Percentiles rank a stretch among this genome's conserved stretches.
phyloP scores from a whole-genome alignment of 2,888 invertebrate genomes.

The Agonopterix arenella region DNA sequence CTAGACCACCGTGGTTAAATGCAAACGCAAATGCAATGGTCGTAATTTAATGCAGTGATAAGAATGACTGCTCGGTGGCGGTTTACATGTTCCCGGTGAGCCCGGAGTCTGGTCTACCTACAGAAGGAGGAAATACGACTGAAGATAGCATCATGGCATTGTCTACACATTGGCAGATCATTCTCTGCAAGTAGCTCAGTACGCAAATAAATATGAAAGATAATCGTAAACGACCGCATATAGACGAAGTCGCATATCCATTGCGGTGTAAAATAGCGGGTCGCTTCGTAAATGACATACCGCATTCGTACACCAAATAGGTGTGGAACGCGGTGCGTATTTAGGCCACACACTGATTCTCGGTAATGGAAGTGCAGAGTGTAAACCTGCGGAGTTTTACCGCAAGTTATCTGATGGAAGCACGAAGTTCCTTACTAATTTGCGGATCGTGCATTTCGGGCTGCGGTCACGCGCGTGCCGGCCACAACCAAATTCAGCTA shows the following conservation, averaged over 20 bases:
- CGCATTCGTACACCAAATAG: constrained; percentile 55
- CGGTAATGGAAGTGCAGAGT: constrained; percentile 52
- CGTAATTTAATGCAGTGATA: constrained; percentile 44
- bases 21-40: constrained; percentile 27
- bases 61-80: constrained; percentile 32
- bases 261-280: constrained; percentile 62
- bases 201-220: constrained; percentile 49
- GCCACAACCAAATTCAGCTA: constrained; percentile 56
- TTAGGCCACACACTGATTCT: constrained; percentile 65
- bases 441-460: constrained; percentile 57
- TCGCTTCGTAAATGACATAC: constrained; percentile 56
- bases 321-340: constrained; percentile 43
- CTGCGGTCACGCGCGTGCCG: constrained; percentile 56
- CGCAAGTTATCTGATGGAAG: constrained; percentile 58
- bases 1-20: constrained; percentile 27
- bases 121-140: constrained; percentile 28
- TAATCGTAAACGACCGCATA: constrained; percentile 41
- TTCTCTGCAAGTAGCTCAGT: constrained; percentile 35
- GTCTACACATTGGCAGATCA: constrained; percentile 24
- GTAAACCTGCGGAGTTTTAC: constrained; percentile 48
- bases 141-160: constrained; percentile 36
- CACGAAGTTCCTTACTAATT: constrained; percentile 59
- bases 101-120: constrained; percentile 12
- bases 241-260: constrained; percentile 34
- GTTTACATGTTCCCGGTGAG: constrained; percentile 31